phyloP scores from a whole-genome alignment of 1,140 invertebrate genomes.

The Bilobella aurantiaca region DNA sequence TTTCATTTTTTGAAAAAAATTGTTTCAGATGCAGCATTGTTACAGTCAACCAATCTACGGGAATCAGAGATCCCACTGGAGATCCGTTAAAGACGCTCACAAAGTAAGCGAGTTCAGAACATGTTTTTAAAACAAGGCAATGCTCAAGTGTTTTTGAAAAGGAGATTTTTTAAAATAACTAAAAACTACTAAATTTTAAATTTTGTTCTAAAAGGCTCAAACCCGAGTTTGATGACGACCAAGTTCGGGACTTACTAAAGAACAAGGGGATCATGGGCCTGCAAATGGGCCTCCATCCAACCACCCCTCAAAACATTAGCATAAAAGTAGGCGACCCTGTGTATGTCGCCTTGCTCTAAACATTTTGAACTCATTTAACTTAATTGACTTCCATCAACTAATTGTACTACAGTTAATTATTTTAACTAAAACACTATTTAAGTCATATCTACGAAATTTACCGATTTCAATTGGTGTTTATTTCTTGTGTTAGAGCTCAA shows the following conservation, averaged over 20 bases:
- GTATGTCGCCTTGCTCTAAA: slow-evolving; percentile 10
- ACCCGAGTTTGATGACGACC: slow-evolving; percentile 13
- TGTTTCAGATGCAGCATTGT: slow-evolving; percentile 38
- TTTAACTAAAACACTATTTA: too few relatives aligned
- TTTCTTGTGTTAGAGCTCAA: too few relatives aligned
- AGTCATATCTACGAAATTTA: too few relatives aligned
- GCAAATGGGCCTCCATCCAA: slow-evolving; percentile 17
- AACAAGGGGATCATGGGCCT: slow-evolving; percentile 31
- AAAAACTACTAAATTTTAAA: background rate
- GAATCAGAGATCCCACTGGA: slow-evolving; percentile 36
- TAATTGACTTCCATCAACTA: too few relatives aligned
- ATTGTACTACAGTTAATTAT: too few relatives aligned
- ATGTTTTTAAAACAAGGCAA: background rate
- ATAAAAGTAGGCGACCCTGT: slow-evolving; percentile 16
- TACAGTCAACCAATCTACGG: slow-evolving; percentile 39
- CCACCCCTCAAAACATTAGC: background rate
- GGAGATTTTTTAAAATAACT: too few relatives aligned
- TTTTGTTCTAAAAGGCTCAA: slow-evolving; percentile 18
- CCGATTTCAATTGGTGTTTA: too few relatives aligned
- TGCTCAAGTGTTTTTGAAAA: background rate
- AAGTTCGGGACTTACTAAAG: slow-evolving; percentile 11
- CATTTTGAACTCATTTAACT: too few relatives aligned
- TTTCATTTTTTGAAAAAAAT: background rate
- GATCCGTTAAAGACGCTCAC: slow-evolving; percentile 40
- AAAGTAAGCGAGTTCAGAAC: slow-evolving; percentile 34